phyloP scores from a whole-genome alignment of 2,888 invertebrate species.

The Synanthedon tipuliformis region DNA sequence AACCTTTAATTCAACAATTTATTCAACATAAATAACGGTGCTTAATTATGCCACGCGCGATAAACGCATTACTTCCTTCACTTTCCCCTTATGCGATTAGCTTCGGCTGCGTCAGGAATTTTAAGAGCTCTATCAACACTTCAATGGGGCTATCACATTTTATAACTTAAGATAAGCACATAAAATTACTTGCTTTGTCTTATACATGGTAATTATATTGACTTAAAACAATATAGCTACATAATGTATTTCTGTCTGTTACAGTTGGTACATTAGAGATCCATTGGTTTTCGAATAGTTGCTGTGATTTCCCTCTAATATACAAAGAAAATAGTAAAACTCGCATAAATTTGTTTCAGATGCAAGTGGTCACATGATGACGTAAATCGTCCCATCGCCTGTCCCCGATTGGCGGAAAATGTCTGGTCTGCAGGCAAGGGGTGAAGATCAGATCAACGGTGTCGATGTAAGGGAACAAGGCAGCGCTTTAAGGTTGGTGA shows the following conservation, averaged over 20 bases:
- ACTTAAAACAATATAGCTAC: too few relatives aligned
- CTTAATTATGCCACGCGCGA: neutral
- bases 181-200: too few relatives aligned
- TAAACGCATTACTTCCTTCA: neutral
- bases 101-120: neutral
- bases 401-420: constrained; percentile 43
- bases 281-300: too few relatives aligned
- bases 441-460: constrained; percentile 55
- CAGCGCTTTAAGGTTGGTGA: constrained; percentile 54
- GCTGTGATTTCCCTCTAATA: too few relatives aligned
- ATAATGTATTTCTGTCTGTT: too few relatives aligned
- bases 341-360: neutral
- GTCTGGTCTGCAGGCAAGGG: constrained; percentile 58
- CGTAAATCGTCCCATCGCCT: constrained; percentile 20
- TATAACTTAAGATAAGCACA: too few relatives aligned
- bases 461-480: constrained; percentile 63
- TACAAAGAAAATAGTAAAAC: too few relatives aligned
- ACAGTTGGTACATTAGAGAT: too few relatives aligned
- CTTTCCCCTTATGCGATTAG: constrained; percentile 1
- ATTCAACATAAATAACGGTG: constrained; percentile 1
- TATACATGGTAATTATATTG: too few relatives aligned
- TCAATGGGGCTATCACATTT: too few relatives aligned
- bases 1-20: neutral
- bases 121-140: neutral
- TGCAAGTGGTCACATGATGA: constrained; percentile 9